phyloP scores from a whole-genome alignment of 2,888 invertebrate genomes.

The Spodoptera exigua region DNA sequence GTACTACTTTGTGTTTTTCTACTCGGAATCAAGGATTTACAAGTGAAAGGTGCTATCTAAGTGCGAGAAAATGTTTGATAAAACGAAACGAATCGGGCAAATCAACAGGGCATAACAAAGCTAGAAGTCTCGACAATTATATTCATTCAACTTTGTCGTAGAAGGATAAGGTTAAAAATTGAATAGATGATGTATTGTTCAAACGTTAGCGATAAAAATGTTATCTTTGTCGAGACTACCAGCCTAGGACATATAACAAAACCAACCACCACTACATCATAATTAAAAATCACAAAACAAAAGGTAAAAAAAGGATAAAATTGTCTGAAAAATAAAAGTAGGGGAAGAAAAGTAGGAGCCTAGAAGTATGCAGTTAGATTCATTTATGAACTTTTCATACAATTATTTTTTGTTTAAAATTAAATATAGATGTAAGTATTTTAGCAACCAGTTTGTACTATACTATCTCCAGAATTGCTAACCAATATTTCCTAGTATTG shows the following conservation, averaged over 20 bases:
- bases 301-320: conserved; percentile 6
- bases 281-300: conserved; percentile 8
- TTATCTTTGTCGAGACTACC: too few species aligned
- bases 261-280: conserved; percentile 35
- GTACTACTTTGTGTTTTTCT: conserved; percentile 11
- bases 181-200: too few species aligned
- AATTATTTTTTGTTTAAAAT: background rate
- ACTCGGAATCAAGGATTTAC: conserved; percentile 18
- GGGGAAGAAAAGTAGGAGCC: conserved; percentile 2
- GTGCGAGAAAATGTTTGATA: conserved; percentile 43
- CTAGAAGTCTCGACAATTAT: conserved; percentile 37
- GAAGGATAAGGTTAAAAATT: too few species aligned
- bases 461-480: too few species aligned
- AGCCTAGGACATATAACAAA: conserved; percentile 3
- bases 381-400: conserved; percentile 16
- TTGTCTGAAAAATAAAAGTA: conserved; percentile 5
- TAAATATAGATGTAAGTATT: background rate
- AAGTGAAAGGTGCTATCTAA: conserved; percentile 26
- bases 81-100: conserved; percentile 73
- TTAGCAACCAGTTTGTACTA: too few species aligned
- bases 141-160: too few species aligned
- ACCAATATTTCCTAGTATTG: too few species aligned
- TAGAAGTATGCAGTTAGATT: conserved; percentile 27
- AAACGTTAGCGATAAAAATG: too few species aligned
- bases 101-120: conserved; percentile 73